These are phyloP conservation scores for Tokudaia tokunoshimensis DNA, from an alignment of 2,797 vertebrate species.

Conservation along the genomic window DNA sequence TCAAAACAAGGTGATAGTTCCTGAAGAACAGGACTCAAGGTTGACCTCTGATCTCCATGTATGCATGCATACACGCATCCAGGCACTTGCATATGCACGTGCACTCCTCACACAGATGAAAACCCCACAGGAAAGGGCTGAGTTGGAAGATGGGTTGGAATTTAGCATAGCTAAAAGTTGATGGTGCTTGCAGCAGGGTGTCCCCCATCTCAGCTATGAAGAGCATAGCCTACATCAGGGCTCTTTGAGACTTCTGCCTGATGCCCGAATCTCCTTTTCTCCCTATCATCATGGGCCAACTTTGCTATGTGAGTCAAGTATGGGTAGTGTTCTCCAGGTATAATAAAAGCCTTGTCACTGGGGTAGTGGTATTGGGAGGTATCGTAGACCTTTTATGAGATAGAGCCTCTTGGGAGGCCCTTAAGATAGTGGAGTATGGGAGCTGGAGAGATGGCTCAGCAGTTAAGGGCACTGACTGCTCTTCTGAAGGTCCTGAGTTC, in stretches of 20 bases:
- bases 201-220: neutral
- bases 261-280: neutral
- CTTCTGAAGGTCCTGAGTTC: no score
- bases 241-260: neutral
- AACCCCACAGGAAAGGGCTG: neutral
- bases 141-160: neutral
- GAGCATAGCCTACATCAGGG: no score
- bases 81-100: neutral
- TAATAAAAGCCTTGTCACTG: neutral
- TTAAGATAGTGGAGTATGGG: neutral
- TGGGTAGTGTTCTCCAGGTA: neutral
- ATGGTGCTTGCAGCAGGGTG: neutral
- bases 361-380: neutral
- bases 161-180: neutral
- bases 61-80: neutral
- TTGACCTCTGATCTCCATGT: neutral
- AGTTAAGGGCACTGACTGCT: no score
- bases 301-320: neutral
- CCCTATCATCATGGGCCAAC: no score
- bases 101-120: neutral
- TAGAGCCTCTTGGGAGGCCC: neutral
- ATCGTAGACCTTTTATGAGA: neutral
- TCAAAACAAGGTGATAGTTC: neutral
- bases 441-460: no score
- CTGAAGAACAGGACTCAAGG: neutral